These are phyloP conservation scores for Lasioglossum zephyrum DNA, from an alignment of 2,888 invertebrate genomes.

Conservation along the genomic window DNA sequence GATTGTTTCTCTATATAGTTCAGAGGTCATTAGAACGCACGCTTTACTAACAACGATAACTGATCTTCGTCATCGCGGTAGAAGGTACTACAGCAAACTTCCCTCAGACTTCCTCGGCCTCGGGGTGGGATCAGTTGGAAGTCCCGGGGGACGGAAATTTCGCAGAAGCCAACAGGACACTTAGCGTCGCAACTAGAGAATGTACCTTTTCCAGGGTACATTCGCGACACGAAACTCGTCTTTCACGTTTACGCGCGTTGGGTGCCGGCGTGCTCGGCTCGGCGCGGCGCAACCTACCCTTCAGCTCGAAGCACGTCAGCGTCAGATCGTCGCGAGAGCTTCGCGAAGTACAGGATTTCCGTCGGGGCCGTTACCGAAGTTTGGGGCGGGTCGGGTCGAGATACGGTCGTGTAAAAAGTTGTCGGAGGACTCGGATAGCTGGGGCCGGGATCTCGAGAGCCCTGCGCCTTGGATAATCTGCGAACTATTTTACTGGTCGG, in stretches of 20 bases:
- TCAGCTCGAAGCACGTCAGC: slow-evolving; percentile 24
- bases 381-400: slow-evolving; percentile 39
- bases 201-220: slow-evolving; percentile 14
- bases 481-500: slow-evolving; percentile 60
- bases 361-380: slow-evolving; percentile 58
- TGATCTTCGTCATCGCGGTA: background rate
- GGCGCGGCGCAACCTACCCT: background rate
- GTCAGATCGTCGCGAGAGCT: slow-evolving; percentile 39
- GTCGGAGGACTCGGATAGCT: background rate
- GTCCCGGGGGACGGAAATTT: background rate
- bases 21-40: background rate
- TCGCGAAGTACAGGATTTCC: slow-evolving; percentile 46
- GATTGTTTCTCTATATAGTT: background rate
- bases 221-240: slow-evolving; percentile 35
- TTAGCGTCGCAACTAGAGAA: background rate
- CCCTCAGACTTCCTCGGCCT: background rate
- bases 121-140: background rate
- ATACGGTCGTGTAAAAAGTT: slow-evolving; percentile 59
- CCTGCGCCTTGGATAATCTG: slow-evolving; percentile 56
- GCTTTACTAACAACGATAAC: background rate
- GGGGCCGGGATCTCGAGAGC: slow-evolving; percentile 40
- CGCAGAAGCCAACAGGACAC: background rate
- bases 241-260: slow-evolving; percentile 10
- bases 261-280: background rate
- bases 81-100: background rate